phyloP scores from a whole-genome alignment of 2,797 vertebrate species.

The Sparus aurata region DNA sequence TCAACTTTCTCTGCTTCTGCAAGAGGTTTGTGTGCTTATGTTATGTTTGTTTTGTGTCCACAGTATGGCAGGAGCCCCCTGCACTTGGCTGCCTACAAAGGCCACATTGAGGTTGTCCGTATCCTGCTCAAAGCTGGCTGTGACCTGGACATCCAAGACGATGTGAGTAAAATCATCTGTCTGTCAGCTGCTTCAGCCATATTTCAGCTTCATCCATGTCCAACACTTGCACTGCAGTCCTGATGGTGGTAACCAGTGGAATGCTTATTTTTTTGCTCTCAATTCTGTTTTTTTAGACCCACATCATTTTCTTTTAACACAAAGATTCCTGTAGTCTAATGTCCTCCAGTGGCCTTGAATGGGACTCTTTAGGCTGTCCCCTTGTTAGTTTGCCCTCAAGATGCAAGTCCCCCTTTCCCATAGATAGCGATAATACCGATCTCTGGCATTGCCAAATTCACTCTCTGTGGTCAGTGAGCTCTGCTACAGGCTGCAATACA shows the following conservation, averaged over 20 bases:
- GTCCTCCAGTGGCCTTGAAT: conserved; percentile 91
- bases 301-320: conserved; percentile 5
- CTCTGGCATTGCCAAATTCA: conserved; percentile 77
- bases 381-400: conserved; percentile 81
- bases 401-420: conserved; percentile 81
- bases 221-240: conserved; percentile 6
- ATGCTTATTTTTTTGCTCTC: conserved; percentile 24
- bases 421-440: conserved; percentile 70
- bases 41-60: conserved; percentile 64
- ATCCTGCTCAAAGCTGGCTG: conserved; percentile 96
- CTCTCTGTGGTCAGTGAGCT: conserved; percentile 89
- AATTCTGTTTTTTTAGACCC: conserved; percentile 2
- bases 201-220: conserved; percentile 12
- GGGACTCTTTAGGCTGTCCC: conserved; percentile 90
- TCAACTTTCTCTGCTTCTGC: neutral
- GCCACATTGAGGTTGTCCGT: conserved; percentile 92
- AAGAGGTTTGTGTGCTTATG: neutral
- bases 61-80: conserved; percentile 96
- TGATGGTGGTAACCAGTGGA: conserved; percentile 10
- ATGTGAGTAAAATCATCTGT: conserved; percentile 88
- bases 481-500: conserved; percentile 76
- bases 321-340: conserved; percentile 84
- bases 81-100: conserved; percentile 95
- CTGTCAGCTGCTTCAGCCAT: neutral
- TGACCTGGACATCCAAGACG: conserved; percentile 96